These are phyloP conservation scores for Agrochola macilenta DNA, from an alignment of 2,888 invertebrate species.

Conservation along the genomic window DNA sequence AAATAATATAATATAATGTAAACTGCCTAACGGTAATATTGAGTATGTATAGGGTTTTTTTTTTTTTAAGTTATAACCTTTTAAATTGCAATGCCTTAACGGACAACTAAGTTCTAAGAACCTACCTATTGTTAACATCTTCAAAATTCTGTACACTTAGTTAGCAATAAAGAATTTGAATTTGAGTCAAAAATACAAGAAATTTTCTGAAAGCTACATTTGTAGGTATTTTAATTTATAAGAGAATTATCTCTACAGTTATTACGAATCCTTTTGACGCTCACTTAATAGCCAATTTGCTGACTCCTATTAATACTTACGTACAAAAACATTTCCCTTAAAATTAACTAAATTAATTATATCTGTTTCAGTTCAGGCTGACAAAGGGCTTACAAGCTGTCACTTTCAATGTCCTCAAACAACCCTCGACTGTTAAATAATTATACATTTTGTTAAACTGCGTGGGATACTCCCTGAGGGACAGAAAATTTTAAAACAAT, in stretches of 20 bases:
- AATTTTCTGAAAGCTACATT: not conserved
- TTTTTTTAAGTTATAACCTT: too few species aligned
- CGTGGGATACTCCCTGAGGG: not conserved
- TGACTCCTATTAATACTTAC: conserved; percentile 16
- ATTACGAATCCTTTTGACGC: conserved; percentile 9
- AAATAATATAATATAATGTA: too few species aligned
- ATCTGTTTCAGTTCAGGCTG: conserved; percentile 33
- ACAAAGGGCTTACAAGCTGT: conserved; percentile 49
- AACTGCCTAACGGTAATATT: too few species aligned
- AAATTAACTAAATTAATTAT: conserved; percentile 50
- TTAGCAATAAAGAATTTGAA: too few species aligned
- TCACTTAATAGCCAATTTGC: conserved; percentile 24
- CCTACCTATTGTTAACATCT: too few species aligned
- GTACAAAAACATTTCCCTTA: conserved; percentile 24
- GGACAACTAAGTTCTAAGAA: too few species aligned
- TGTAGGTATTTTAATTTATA: not conserved
- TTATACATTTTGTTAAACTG: conserved; percentile 24
- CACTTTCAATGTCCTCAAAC: conserved; percentile 41
- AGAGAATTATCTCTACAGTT: conserved; percentile 4
- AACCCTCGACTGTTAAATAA: conserved; percentile 41
- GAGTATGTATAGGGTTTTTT: too few species aligned
- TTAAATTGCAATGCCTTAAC: too few species aligned
- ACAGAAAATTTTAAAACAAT: not conserved
- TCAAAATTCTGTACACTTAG: too few species aligned
- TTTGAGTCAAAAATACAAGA: too few species aligned